Base-by-base conservation (phyloP, 2,113 vertebrate species). In the Heliornis fulica region DNA sequence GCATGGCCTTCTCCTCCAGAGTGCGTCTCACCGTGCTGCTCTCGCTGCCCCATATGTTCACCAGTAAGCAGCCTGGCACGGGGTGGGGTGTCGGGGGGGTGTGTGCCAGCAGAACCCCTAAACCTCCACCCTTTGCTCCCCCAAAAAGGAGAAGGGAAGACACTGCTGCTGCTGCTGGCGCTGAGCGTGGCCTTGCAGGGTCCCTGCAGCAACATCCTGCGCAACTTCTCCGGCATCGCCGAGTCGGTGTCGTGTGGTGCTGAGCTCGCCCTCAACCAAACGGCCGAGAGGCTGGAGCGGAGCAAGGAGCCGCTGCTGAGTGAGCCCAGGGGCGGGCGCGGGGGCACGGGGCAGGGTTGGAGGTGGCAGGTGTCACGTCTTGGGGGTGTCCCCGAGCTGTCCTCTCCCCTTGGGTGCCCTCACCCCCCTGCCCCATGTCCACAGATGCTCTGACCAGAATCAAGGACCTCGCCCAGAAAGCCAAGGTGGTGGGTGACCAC, bases 191-290 rank as follows among this genome's bases (percentile, higher is more conserved):
- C n/a, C n/a, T n/a, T n/a, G n/a, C n/a, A n/a, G n/a, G n/a, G n/a
- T n/a, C n/a, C n/a, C n/a, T n/a, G n/a, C n/a, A n/a, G n/a, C n/a
- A n/a, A n/a, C n/a, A n/a, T n/a, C n/a, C n/a, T n/a, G n/a, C n/a
- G n/a, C n/a, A n/a, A n/a, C n/a, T n/a, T n/a, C n/a, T n/a, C n/a
- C n/a, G n/a, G n/a, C n/a, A n/a, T 98, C 0, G 97, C 99, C 1
- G 93, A 98, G 80, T 98, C 99, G 1, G 97, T 99, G 82, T 96
- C 99, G 12, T 99, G 99, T 14, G 98, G 98, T 5, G 98, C 98
- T 0, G 98, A 99, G 87, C 97, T 99, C 50, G 97, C 98, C 22
- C 96, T 98, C 96, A 99, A 99, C 97, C 99, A 99, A 95, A 99
- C 98, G 0, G 98, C 97, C 0, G 97, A 98, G 51, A 50, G 98